These are phyloP conservation scores for Ammodytes marinus DNA, from an alignment of 2,113 vertebrate genomes.

Conservation along the genomic window DNA sequence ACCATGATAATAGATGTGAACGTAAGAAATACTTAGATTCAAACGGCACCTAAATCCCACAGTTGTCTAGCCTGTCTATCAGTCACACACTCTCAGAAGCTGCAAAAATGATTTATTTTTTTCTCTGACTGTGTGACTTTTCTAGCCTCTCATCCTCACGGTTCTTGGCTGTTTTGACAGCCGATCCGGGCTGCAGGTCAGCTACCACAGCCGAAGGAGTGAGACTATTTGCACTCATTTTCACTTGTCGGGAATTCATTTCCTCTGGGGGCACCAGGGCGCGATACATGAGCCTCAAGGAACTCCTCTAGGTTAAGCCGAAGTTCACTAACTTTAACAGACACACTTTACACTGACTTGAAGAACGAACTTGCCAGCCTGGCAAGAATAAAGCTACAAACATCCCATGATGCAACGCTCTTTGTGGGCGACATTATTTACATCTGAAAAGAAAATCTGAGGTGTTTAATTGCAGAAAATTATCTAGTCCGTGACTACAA, in stretches of 20 bases:
- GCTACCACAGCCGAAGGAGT: background rate
- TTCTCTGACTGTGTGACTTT: constrained; percentile 12
- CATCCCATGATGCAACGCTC: background rate
- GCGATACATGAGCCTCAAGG: background rate
- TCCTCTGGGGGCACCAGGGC: background rate
- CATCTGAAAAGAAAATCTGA: too few relatives aligned
- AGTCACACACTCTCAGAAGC: background rate
- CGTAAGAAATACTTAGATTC: background rate
- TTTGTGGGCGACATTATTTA: too few relatives aligned
- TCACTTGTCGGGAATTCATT: constrained; percentile 1
- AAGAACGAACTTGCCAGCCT: background rate
- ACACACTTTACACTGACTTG: background rate
- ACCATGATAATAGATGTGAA: background rate
- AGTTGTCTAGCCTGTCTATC: background rate
- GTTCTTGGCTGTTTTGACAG: constrained; percentile 9
- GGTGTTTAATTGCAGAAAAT: too few relatives aligned
- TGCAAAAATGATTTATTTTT: background rate
- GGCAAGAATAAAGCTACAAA: background rate
- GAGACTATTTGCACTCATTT: background rate
- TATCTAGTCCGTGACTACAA: too few relatives aligned
- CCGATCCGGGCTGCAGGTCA: background rate
- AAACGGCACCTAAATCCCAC: background rate
- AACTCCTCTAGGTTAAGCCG: background rate
- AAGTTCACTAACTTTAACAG: background rate
- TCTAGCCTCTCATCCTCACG: background rate